A percentile compares a stretch with the other conserved stretches of the same genome.
phyloP scores from a whole-genome alignment of 2,113 vertebrate genomes.

The Antennarius striatus region DNA sequence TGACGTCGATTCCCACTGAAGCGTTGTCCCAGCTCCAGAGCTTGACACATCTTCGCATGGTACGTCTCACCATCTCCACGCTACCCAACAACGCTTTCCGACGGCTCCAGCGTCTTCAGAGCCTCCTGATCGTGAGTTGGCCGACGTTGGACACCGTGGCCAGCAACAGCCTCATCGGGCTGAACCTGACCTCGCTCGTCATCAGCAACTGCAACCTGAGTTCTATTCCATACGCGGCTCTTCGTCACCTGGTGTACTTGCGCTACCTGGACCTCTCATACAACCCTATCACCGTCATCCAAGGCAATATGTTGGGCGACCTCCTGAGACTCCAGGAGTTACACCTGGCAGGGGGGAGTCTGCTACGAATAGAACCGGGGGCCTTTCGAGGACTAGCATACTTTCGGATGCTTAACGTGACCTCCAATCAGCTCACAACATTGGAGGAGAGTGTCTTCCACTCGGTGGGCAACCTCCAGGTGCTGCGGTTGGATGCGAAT shows the following conservation, averaged over 20 bases:
- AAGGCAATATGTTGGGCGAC: conserved; percentile 75
- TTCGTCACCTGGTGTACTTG: conserved; percentile 84
- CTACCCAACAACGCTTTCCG: conserved; percentile 82
- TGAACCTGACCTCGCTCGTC: conserved; percentile 86
- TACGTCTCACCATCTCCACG: conserved; percentile 78
- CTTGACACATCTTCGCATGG: conserved; percentile 77
- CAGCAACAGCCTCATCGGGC: conserved; percentile 81
- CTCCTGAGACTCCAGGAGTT: conserved; percentile 86
- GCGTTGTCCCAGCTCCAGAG: conserved; percentile 84
- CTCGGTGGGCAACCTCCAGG: conserved; percentile 84
- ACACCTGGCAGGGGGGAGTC: conserved; percentile 81
- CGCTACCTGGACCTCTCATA: conserved; percentile 85
- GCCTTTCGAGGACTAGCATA: conserved; percentile 85
- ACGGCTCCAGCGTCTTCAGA: conserved; percentile 77
- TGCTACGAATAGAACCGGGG: conserved; percentile 81
- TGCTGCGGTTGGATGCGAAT: conserved; percentile 85
- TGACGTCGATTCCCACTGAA: conserved; percentile 83
- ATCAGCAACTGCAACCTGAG: conserved; percentile 86
- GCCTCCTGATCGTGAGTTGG: conserved; percentile 84
- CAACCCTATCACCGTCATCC: conserved; percentile 86
- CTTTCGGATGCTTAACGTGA: conserved; percentile 86
- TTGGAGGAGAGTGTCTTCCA: conserved; percentile 87
- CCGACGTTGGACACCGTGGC: conserved; percentile 79
- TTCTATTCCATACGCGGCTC: conserved; percentile 80
- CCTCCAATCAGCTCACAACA: conserved; percentile 84